A percentile compares a stretch with the other conserved stretches of the same genome.
Conservation (phyloP, 2,113 vertebrate genomes). For the Cheilinus undulatus region DNA sequence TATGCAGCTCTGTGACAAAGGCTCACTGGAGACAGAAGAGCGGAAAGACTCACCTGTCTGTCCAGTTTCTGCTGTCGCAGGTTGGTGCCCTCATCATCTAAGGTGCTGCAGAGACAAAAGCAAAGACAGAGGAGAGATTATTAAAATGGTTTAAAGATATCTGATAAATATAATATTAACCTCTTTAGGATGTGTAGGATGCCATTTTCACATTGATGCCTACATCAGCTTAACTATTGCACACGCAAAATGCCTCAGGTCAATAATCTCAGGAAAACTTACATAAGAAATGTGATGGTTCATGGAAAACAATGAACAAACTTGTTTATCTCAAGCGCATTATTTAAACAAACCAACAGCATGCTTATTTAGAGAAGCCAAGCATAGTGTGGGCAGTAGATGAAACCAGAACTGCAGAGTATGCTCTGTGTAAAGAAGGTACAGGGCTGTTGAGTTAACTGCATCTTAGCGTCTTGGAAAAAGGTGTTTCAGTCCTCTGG, state of each 20-base stretch:
- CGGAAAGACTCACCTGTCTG: conserved; percentile 89
- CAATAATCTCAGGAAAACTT: background rate
- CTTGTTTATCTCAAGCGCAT: background rate
- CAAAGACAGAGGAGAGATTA: background rate
- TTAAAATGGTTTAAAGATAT: background rate
- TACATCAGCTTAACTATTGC: conserved; percentile 8
- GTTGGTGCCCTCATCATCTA: conserved; percentile 97
- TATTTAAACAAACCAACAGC: too few relatives aligned
- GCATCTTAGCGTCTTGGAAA: background rate
- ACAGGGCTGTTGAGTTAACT: background rate
- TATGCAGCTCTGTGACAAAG: conserved; percentile 18
- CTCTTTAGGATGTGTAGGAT: too few relatives aligned
- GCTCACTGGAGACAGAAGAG: conserved; percentile 8
- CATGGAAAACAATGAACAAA: background rate
- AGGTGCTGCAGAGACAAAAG: conserved; percentile 87
- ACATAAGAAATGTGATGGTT: background rate
- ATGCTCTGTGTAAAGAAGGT: too few relatives aligned
- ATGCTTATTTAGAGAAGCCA: too few relatives aligned
- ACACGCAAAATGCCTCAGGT: background rate
- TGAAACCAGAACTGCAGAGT: background rate
- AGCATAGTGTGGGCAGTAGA: background rate
- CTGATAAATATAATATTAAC: background rate
- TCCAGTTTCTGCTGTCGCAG: conserved; percentile 98
- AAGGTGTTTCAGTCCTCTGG: background rate
- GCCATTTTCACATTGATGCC: conserved; percentile 10